Conservation (phyloP, 1,140 invertebrate genomes). For the Diabrotica virgifera region DNA sequence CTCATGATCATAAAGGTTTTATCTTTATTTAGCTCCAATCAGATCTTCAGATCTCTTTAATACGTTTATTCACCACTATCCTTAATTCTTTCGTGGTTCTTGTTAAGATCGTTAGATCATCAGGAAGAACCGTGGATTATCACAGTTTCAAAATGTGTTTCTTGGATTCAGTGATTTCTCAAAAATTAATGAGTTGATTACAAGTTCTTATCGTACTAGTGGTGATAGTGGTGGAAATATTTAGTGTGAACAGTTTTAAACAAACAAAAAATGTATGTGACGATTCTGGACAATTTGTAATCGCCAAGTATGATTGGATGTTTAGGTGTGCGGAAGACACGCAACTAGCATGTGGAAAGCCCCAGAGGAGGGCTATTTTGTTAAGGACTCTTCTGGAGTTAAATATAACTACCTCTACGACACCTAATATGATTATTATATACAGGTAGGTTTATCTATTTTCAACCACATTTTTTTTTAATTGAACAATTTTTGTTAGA, state of each 20-base stretch:
- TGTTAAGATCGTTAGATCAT: too few species aligned
- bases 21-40: too few species aligned
- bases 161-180: not conserved
- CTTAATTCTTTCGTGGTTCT: too few species aligned
- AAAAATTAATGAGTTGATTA: not conserved
- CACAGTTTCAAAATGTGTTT: not conserved
- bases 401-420: not conserved
- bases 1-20: too few species aligned
- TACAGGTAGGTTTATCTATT: too few species aligned
- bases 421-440: slow-evolving; percentile 11
- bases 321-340: not conserved
- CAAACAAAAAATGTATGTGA: not conserved
- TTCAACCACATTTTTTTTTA: too few species aligned
- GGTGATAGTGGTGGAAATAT: not conserved
- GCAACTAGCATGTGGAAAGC: not conserved
- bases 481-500: too few species aligned
- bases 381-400: slow-evolving; percentile 1
- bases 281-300: not conserved
- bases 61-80: too few species aligned
- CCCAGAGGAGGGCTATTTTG: not conserved
- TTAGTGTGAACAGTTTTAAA: not conserved
- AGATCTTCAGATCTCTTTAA: too few species aligned
- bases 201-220: not conserved
- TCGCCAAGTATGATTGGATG: not conserved
- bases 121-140: too few species aligned